Conservation (phyloP, 2,113 vertebrate species). For the Paedocypris sp. region DNA sequence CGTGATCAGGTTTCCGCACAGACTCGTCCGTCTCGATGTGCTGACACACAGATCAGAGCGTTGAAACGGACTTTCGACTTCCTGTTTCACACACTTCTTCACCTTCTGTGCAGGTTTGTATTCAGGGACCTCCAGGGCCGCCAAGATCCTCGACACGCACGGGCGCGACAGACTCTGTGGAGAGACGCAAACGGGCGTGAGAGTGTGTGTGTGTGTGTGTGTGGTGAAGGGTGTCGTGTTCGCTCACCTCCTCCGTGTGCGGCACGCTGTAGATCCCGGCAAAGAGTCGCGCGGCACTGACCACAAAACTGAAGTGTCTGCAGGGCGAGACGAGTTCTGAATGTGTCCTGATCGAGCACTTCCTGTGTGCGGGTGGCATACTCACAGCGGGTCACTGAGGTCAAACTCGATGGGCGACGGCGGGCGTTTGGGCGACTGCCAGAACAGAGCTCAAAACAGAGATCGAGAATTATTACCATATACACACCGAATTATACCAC, state of each 20-base stretch:
- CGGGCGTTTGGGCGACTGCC: slow-evolving; percentile 96
- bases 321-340: no score
- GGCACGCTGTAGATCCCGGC: slow-evolving; percentile 76
- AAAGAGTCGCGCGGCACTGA: slow-evolving; percentile 80
- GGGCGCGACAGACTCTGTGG: slow-evolving; percentile 73
- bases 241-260: slow-evolving; percentile 73
- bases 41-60: no score
- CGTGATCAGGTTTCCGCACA: slow-evolving; percentile 79
- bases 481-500: no score
- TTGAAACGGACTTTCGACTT: not conserved
- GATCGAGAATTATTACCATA: no score
- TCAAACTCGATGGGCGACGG: slow-evolving; percentile 87
- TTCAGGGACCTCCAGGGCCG: slow-evolving; percentile 72
- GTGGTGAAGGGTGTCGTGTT: not conserved
- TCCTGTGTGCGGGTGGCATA: no score
- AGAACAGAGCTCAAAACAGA: slow-evolving; percentile 88
- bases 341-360: no score
- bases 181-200: slow-evolving; percentile 61
- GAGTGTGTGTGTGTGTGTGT: slow-evolving; percentile 78
- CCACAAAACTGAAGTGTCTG: slow-evolving; percentile 85
- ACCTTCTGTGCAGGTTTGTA: slow-evolving; percentile 89
- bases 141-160: slow-evolving; percentile 63
- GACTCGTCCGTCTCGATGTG: slow-evolving; percentile 88
- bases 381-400: slow-evolving; percentile 82
- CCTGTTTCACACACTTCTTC: no score